Conservation (phyloP, 2,888 invertebrate species). For the Leptothorax acervorum region DNA sequence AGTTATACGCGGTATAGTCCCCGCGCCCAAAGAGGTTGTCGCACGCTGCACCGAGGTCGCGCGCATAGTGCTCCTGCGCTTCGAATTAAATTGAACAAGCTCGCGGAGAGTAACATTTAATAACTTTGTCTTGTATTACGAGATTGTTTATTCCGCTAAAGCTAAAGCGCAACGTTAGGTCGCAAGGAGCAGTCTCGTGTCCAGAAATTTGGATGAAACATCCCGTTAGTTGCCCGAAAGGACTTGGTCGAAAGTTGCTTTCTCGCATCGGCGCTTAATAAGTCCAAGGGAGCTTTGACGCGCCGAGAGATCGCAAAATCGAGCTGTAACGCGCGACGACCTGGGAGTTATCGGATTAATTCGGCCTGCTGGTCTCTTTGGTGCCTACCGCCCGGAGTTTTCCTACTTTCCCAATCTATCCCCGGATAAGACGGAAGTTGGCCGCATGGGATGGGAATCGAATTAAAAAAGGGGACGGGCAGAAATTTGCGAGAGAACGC, state of each 20-base stretch:
- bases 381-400: conserved; percentile 33
- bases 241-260: conserved; percentile 28
- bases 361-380: conserved; percentile 48
- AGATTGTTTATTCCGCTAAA: neutral
- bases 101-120: conserved; percentile 1
- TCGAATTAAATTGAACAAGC: conserved; percentile 19
- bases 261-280: conserved; percentile 40
- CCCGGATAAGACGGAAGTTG: conserved; percentile 28
- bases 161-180: neutral
- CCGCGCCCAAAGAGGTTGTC: neutral
- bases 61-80: neutral
- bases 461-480: conserved; percentile 27
- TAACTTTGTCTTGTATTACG: neutral
- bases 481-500: conserved; percentile 37
- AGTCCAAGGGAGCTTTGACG: conserved; percentile 31
- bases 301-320: conserved; percentile 42
- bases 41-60: neutral
- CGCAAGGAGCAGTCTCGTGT: too few species aligned
- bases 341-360: conserved; percentile 64
- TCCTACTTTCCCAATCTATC: conserved; percentile 33
- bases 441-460: conserved; percentile 25
- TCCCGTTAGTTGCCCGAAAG: neutral
- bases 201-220: neutral
- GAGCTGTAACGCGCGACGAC: conserved; percentile 58
- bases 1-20: neutral